Percentiles rank a stretch among this genome's conserved stretches.
These are phyloP conservation scores for Pseudochirops cupreus DNA, from an alignment of 2,797 vertebrate species.

Conservation along the genomic window DNA sequence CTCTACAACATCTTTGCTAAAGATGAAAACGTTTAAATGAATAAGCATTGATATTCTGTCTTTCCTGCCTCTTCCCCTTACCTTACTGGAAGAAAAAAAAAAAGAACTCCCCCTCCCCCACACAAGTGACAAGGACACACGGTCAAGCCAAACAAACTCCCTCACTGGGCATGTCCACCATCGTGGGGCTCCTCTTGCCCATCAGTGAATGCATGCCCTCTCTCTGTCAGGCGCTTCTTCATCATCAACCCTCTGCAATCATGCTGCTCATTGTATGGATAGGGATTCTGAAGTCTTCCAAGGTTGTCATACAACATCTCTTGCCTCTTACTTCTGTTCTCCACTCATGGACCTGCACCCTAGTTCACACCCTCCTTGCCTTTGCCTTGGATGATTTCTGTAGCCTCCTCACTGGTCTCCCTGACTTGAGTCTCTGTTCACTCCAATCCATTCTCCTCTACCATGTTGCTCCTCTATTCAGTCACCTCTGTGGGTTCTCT, in stretches of 20 bases:
- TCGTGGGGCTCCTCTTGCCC: background rate
- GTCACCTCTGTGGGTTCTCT: background rate
- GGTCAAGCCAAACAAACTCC: background rate
- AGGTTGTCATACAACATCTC: background rate
- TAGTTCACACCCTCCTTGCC: background rate
- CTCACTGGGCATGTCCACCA: background rate
- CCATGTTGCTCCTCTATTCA: background rate
- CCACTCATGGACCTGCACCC: too few species aligned
- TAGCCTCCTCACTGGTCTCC: background rate
- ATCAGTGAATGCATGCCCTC: background rate
- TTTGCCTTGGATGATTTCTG: background rate
- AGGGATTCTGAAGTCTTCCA: background rate
- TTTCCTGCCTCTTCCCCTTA: background rate
- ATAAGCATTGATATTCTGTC: background rate
- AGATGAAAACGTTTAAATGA: background rate
- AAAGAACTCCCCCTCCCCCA: too few species aligned
- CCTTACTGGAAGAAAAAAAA: background rate
- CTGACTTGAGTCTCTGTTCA: background rate
- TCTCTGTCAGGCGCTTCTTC: background rate
- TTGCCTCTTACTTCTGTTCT: background rate
- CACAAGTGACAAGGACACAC: background rate
- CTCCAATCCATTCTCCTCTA: background rate
- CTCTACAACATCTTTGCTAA: background rate
- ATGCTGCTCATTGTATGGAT: background rate
- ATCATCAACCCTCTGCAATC: background rate